Evolutionary conservation across 2,888 invertebrate genomes (phyloP), one percentile per base, ranked within the genome.

Genomic region (Cerceris ruficornis): DNA sequence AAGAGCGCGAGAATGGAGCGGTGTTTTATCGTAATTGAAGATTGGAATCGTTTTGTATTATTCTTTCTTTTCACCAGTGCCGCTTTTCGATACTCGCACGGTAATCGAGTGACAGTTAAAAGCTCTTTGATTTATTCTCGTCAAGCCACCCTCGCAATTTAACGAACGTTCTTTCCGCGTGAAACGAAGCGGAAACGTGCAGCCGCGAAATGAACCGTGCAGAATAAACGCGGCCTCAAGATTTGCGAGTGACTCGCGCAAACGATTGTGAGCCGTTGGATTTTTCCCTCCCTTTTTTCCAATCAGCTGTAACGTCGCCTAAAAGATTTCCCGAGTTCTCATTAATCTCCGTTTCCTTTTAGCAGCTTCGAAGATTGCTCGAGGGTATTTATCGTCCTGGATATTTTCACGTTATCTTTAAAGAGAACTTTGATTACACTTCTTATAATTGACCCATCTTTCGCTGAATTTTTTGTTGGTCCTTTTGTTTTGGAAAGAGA

Each of bases 181-280:
- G 6, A 42, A 59, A 42, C 59, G 41, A 42, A 59, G 59, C n/a
- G n/a, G 59, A 42, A 59, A 42, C 41, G 42, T 28, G 13, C 13
- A 55, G 9, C 17, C 59, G 59, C n/a, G 42, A 41, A n/a, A 41
- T 42, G 41, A 42, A 59, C 59, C 59, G 59, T 13, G 42, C 42
- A n/a, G 42, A 59, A 59, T 42, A 42, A 59, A 59, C 42, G 59
- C 7, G 8, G 11, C 42, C 13, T 7, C 14, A n/a, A 13, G 59
- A 41, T 7, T n/a, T 28, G 55, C 28, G 8, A 55, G 17, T 28
- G 55, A 55, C n/a, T 14, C 52, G 14, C 14, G 4, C 8, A 1
- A 28, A 28, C 7, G 17, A 55, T 55, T 55, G 55, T 55, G 17
- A 17, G 8, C 17, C 7, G 28, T 28, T 2, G 17, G 13, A 28